Evolutionary conservation across 2,797 vertebrate species (phyloP).

Genomic region (Cryptoprocta ferox): DNA sequence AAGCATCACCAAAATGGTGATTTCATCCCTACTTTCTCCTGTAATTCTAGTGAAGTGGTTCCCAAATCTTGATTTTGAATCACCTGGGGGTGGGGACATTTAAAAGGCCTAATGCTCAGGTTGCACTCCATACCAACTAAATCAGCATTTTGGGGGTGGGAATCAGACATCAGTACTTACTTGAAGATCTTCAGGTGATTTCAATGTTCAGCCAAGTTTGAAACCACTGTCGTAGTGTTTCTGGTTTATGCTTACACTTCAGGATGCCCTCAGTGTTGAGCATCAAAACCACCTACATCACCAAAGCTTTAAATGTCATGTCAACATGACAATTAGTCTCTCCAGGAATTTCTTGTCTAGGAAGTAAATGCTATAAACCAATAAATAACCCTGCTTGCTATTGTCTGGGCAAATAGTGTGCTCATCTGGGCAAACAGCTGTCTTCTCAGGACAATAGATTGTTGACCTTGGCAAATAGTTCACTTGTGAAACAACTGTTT

Average conservation of each 20-base stretch:
- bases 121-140: neutral
- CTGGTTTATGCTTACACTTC: neutral
- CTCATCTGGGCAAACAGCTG: neutral
- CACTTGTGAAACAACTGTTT: neutral
- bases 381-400: constrained; percentile 15
- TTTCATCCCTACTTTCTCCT: neutral
- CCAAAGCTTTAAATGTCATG: neutral
- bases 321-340: neutral
- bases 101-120: neutral
- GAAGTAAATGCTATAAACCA: neutral
- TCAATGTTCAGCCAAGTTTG: neutral
- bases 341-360: constrained; percentile 26
- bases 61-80: neutral
- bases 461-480: neutral
- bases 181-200: neutral
- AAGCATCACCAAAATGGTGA: neutral
- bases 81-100: neutral
- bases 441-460: neutral
- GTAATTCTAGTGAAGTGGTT: constrained; percentile 26
- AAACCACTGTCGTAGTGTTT: neutral
- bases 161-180: neutral
- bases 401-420: neutral
- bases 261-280: neutral
- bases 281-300: neutral
- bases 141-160: neutral